Conservation (phyloP, 2,888 invertebrate species). For the Apamea sordens region DNA sequence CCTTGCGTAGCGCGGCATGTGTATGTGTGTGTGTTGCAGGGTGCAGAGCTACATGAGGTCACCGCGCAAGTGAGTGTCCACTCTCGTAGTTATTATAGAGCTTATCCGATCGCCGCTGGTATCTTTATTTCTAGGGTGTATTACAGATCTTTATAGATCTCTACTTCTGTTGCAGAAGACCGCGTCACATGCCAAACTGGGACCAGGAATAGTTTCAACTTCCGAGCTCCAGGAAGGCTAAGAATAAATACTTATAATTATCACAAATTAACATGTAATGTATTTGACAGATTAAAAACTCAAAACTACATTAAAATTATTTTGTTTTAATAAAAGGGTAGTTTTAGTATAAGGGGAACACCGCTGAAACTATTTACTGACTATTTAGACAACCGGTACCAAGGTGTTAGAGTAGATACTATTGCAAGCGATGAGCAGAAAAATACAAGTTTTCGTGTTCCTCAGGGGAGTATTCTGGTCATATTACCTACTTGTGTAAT, state of each 20-base stretch:
- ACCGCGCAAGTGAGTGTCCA: slow-evolving; percentile 47
- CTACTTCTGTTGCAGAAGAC: slow-evolving; percentile 17
- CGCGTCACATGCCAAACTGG: not conserved
- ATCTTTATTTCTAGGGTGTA: not conserved
- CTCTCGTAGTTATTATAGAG: not conserved
- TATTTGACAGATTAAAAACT: not conserved
- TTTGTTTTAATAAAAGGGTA: not conserved
- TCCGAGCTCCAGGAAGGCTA: not conserved
- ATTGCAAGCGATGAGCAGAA: not conserved
- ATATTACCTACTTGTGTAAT: not conserved
- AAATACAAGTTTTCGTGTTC: not conserved
- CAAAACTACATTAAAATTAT: not conserved
- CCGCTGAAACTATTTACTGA: not conserved
- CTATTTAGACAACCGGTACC: not conserved
- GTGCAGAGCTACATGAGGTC: slow-evolving; percentile 40
- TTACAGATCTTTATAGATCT: not conserved
- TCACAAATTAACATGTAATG: not conserved
- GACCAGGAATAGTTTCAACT: not conserved
- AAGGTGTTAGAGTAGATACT: not conserved
- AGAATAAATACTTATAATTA: not conserved
- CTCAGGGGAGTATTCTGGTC: not conserved
- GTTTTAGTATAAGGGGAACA: too few relatives aligned
- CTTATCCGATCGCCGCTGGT: not conserved
- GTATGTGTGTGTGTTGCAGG: slow-evolving; percentile 42
- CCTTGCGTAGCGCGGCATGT: not conserved